Percentiles rank a stretch among this genome's conserved stretches.
These are phyloP conservation scores for Scomber colias DNA, from an alignment of 2,113 vertebrate genomes.

Conservation along the genomic window DNA sequence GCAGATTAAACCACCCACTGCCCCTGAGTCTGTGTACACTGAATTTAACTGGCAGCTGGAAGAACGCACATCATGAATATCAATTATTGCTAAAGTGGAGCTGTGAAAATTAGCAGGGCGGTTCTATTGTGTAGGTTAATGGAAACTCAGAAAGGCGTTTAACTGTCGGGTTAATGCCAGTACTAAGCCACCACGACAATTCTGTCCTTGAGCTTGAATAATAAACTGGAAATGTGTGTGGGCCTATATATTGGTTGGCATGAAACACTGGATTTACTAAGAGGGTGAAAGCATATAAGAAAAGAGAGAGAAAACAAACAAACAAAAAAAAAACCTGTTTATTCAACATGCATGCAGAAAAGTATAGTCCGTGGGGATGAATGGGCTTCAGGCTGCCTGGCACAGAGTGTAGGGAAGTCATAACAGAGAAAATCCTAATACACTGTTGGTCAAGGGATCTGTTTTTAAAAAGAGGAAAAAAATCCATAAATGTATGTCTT, in stretches of 20 bases:
- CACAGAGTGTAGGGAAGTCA: too few relatives aligned
- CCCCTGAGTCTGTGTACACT: conserved; percentile 50
- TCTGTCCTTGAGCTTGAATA: conserved; percentile 57
- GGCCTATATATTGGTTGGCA: conserved; percentile 36
- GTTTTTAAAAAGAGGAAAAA: background rate
- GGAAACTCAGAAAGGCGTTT: conserved; percentile 65
- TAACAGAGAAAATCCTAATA: background rate
- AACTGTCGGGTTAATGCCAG: conserved; percentile 61
- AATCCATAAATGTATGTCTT: background rate
- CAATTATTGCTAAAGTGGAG: conserved; percentile 80
- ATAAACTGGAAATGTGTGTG: conserved; percentile 62
- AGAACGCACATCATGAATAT: conserved; percentile 79
- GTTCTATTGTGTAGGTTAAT: conserved; percentile 73
- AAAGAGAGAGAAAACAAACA: too few relatives aligned
- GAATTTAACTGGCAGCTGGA: conserved; percentile 62
- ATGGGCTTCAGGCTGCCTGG: too few relatives aligned
- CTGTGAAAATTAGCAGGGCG: conserved; percentile 71
- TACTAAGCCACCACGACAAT: conserved; percentile 50
- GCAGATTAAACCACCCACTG: conserved; percentile 54
- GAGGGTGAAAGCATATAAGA: conserved; percentile 1
- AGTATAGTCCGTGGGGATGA: too few relatives aligned
- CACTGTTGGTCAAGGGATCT: background rate
- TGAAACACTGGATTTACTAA: conserved; percentile 22
- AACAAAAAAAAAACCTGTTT: conserved; percentile 10
- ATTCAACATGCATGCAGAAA: background rate